These are phyloP conservation scores for Magallana ariakensis DNA, from an alignment of 1,140 invertebrate genomes.

Conservation along the genomic window DNA sequence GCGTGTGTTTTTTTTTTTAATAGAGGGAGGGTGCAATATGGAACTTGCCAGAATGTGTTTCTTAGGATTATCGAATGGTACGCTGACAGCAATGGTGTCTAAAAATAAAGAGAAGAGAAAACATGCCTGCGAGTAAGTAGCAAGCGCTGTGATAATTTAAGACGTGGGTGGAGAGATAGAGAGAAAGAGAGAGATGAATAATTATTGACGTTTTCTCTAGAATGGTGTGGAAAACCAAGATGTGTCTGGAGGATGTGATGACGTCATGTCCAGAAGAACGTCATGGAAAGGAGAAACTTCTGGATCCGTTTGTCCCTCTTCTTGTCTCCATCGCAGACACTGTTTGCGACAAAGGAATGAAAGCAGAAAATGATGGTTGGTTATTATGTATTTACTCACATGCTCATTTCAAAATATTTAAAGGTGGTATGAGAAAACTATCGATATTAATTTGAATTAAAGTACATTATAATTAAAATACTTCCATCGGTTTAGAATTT, in stretches of 20 bases:
- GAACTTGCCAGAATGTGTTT: constrained; percentile 27
- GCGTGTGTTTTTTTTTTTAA: not conserved
- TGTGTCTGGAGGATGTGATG: not conserved
- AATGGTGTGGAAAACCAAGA: constrained; percentile 27
- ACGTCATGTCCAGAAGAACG: not conserved
- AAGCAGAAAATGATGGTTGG: not conserved
- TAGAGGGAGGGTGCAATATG: constrained; percentile 25
- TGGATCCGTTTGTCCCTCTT: constrained; percentile 20
- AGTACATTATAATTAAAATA: too few relatives aligned
- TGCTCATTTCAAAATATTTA: too few relatives aligned
- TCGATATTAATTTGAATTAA: too few relatives aligned
- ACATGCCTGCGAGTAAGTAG: not conserved
- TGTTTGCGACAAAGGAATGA: not conserved
- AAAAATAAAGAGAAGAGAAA: not conserved
- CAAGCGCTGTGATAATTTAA: too few relatives aligned
- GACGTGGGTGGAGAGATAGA: too few relatives aligned
- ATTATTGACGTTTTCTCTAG: not conserved
- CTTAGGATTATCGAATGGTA: constrained; percentile 19
- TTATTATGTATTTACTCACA: too few relatives aligned
- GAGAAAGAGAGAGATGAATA: too few relatives aligned
- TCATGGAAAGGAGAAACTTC: not conserved
- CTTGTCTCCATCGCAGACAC: not conserved
- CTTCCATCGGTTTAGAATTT: too few relatives aligned
- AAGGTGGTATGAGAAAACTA: too few relatives aligned
- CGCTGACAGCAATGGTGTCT: not conserved